Evolutionary conservation across 1,140 invertebrate genomes (phyloP), one percentile per base, ranked within the genome.

Genomic region (Adelges cooleyi): DNA sequence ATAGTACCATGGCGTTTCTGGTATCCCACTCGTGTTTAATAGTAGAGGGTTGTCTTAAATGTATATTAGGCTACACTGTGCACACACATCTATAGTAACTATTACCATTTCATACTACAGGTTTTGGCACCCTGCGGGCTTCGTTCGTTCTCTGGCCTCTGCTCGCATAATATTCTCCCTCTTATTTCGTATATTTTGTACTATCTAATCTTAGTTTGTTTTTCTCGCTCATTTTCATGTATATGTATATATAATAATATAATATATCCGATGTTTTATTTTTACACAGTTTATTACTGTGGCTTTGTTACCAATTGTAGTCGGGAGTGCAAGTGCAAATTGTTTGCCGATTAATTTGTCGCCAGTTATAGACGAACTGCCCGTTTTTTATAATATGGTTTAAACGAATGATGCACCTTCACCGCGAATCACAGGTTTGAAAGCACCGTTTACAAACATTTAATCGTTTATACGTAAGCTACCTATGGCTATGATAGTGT

Each of bases 91-190:
- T n/a, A n/a, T n/a, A n/a, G n/a, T n/a, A n/a, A n/a, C n/a, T n/a
- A n/a, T 23, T 15, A 27, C 48, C 15, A 25, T 44, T 56, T 42
- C 87, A 69, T 77, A 72, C 90, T 70, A 77, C 89, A 1, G 80
- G 79, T 73, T 88, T 87, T 72, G 78, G 88, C 62, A 80, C 86
- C 67, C 81, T 84, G 75, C 84, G 87, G 76, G 82, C 86, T 73
- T 73, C 23, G 11, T 23, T n/a, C 25, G 15, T 22, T 33, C 23
- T 38, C 29, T n/a, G 49, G 1, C 18, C 33, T 18, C 17, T 48
- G 17, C 46, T 8, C 23, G 17, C 38, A 38, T 44, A n/a, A n/a
- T n/a, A 33, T 25, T 42, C 53, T 44, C 53, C 53, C 53, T 56
- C 53, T 44, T 42, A 40, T 40, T 56, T 38, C n/a, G 20, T 52